These are phyloP conservation scores for Zaprionus tsacasi DNA, from an alignment of 1,140 invertebrate species.

Conservation along the genomic window DNA sequence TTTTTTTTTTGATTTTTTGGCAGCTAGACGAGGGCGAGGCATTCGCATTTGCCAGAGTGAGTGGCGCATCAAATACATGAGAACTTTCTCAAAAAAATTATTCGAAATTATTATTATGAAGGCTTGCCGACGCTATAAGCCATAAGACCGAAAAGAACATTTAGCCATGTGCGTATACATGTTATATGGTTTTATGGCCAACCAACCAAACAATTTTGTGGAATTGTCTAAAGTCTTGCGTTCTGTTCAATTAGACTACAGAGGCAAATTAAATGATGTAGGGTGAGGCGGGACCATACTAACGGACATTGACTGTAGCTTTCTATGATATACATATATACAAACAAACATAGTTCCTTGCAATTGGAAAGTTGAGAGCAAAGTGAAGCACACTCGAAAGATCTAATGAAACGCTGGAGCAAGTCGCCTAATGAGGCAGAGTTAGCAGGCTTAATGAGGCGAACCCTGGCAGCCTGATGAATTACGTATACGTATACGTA, in stretches of 20 bases:
- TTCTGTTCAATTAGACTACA: conserved; percentile 26
- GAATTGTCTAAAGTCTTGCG: conserved; percentile 61
- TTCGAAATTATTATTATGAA: conserved; percentile 56
- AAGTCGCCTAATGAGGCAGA: conserved; percentile 7
- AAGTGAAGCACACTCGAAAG: not conserved
- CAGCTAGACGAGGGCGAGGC: conserved; percentile 54
- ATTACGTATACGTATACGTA: not conserved
- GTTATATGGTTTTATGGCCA: conserved; percentile 21
- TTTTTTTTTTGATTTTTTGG: conserved; percentile 28
- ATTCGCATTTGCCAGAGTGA: conserved; percentile 38
- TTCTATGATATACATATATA: not conserved
- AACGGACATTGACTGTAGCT: not conserved
- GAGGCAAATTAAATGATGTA: not conserved
- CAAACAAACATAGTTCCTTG: not conserved
- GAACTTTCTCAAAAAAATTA: conserved; percentile 53
- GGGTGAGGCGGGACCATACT: not conserved
- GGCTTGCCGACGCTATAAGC: conserved; percentile 42
- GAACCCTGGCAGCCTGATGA: not conserved
- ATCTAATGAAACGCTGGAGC: conserved; percentile 2
- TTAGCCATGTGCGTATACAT: conserved; percentile 47
- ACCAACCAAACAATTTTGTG: not conserved
- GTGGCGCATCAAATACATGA: conserved; percentile 47
- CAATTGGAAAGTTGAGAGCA: not conserved
- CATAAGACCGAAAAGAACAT: conserved; percentile 32
- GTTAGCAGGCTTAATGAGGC: conserved; percentile 14